A percentile compares a stretch with the other conserved stretches of the same genome.
phyloP scores from a whole-genome alignment of 2,888 invertebrate genomes.

The Acanthosepion pharaonis region DNA sequence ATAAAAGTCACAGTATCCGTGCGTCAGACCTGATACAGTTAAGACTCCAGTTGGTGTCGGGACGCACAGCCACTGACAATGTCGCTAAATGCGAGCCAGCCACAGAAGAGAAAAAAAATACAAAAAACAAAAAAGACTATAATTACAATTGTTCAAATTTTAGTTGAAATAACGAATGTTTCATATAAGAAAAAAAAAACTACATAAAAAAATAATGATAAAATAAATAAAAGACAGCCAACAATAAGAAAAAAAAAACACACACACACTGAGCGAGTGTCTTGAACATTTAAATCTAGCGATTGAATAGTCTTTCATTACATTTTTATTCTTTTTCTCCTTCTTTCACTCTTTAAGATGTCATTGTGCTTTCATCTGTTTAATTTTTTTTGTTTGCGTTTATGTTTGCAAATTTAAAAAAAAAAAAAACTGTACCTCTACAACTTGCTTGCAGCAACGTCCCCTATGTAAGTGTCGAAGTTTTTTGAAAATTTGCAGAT shows the following conservation, averaged over 20 bases:
- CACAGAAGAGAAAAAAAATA: neutral
- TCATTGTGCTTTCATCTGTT: neutral
- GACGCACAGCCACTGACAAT: neutral
- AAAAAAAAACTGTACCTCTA: neutral
- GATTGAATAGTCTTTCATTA: neutral
- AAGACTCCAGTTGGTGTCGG: neutral
- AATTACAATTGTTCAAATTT: conserved; percentile 12
- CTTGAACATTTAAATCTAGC: neutral
- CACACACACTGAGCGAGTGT: neutral
- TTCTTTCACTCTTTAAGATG: neutral
- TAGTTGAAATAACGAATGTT: conserved; percentile 33
- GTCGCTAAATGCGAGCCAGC: neutral
- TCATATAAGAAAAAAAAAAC: neutral
- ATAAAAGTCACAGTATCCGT: neutral
- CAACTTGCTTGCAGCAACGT: neutral
- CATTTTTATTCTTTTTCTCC: neutral
- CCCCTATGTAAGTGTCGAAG: neutral
- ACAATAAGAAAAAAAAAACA: neutral
- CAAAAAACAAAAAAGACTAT: neutral
- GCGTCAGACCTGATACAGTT: conserved; percentile 4
- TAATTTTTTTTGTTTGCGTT: neutral
- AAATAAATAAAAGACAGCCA: neutral
- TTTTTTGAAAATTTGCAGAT: neutral
- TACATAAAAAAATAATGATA: neutral
- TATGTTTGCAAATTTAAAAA: neutral